These are phyloP conservation scores for Trichoplusia ni DNA, from an alignment of 1,140 invertebrate genomes.

Conservation along the genomic window DNA sequence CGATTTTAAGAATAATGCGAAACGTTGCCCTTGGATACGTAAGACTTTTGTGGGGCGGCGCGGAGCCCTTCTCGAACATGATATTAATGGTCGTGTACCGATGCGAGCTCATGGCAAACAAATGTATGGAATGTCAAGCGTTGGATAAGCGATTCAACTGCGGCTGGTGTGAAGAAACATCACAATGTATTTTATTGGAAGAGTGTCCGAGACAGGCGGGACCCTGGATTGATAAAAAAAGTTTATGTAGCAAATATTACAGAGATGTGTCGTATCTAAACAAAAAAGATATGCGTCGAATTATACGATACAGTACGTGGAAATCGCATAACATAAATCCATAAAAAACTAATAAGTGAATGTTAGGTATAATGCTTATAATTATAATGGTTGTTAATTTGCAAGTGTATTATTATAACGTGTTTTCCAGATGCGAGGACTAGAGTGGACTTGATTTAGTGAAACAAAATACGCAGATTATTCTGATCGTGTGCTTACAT, in stretches of 20 bases:
- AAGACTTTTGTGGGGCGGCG: slow-evolving; percentile 35
- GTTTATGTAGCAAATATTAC: slow-evolving; percentile 4
- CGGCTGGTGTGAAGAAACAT: slow-evolving; percentile 38
- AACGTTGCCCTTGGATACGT: slow-evolving; percentile 34
- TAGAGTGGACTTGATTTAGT: no score
- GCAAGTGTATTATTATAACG: not conserved
- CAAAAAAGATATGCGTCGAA: not conserved
- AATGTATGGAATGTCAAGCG: slow-evolving; percentile 28
- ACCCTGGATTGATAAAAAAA: slow-evolving; percentile 29
- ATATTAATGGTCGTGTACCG: slow-evolving; percentile 34
- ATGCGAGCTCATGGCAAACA: slow-evolving; percentile 29
- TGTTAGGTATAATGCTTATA: not conserved
- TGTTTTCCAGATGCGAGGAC: no score
- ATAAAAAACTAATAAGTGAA: no score
- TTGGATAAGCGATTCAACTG: slow-evolving; percentile 38
- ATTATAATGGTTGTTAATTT: not conserved
- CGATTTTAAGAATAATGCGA: slow-evolving; percentile 12
- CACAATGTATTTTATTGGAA: slow-evolving; percentile 29
- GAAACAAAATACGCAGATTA: no score
- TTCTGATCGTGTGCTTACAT: no score
- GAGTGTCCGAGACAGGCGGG: slow-evolving; percentile 32
- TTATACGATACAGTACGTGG: not conserved
- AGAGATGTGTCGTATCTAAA: not conserved
- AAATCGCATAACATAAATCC: no score
- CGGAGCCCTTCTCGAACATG: slow-evolving; percentile 39